Evolutionary conservation across 2,888 invertebrate species (phyloP).

Genomic region (Drosophila mimetica): DNA sequence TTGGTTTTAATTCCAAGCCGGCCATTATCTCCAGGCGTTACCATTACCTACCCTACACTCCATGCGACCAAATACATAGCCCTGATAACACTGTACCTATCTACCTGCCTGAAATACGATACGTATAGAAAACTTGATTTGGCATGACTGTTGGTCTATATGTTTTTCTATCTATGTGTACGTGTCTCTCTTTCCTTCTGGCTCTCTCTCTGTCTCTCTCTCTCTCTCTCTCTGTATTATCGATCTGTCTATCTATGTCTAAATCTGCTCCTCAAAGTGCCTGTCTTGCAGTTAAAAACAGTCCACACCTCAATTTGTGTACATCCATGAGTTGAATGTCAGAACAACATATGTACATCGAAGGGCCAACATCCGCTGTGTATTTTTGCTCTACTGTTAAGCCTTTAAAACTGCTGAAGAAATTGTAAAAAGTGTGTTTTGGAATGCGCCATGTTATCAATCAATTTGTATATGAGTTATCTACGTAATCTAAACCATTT

Average conservation of each 20-base stretch:
- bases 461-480: constrained; percentile 28
- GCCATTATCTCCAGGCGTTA: constrained; percentile 36
- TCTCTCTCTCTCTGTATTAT: constrained; percentile 37
- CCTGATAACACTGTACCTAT: constrained; percentile 50
- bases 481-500: not conserved
- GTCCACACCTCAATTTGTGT: constrained; percentile 15
- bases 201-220: constrained; percentile 3
- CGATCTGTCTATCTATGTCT: constrained; percentile 30
- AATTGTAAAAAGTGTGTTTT: constrained; percentile 41
- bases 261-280: constrained; percentile 22
- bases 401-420: constrained; percentile 35
- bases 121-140: constrained; percentile 69
- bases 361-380: constrained; percentile 50
- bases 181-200: constrained; percentile 43
- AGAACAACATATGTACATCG: constrained; percentile 20
- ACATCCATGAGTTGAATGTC: constrained; percentile 10
- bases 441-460: constrained; percentile 63
- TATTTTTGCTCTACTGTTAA: constrained; percentile 38
- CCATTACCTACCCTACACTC: constrained; percentile 28
- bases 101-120: constrained; percentile 52
- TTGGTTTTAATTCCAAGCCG: constrained; percentile 68
- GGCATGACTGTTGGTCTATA: constrained; percentile 74
- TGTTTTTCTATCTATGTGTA: constrained; percentile 64
- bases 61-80: constrained; percentile 29
- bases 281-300: constrained; percentile 14